Evolutionary conservation across 2,888 invertebrate species (phyloP).

Genomic region (Philereme vetulata): DNA sequence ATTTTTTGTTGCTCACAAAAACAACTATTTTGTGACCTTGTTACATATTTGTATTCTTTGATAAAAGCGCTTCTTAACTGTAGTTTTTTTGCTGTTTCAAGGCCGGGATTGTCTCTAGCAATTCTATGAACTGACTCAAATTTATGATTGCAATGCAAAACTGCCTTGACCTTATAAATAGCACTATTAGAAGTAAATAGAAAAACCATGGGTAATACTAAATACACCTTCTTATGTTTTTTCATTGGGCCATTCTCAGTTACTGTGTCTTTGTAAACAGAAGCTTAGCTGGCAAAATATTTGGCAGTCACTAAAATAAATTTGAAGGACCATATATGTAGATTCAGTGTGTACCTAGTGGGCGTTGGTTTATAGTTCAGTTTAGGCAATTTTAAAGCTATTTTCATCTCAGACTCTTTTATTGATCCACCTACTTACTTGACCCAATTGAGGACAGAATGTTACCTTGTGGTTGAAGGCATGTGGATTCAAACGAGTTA

Average conservation of each 20-base stretch:
- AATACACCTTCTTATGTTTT: no score
- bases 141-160: no score
- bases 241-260: no score
- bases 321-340: neutral
- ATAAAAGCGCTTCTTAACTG: neutral
- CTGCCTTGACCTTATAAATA: no score
- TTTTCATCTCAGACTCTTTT: constrained; percentile 17
- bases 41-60: constrained; percentile 19
- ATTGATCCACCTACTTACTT: constrained; percentile 26
- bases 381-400: constrained; percentile 14
- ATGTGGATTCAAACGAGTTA: no score
- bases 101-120: neutral
- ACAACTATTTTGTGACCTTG: constrained; percentile 33
- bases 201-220: no score
- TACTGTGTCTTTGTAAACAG: no score
- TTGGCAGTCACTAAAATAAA: no score
- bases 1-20: constrained; percentile 29
- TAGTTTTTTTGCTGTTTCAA: neutral
- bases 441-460: constrained; percentile 1
- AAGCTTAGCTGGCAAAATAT: no score
- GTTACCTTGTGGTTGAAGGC: no score
- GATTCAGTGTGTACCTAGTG: constrained; percentile 11
- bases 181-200: no score
- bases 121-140: neutral
- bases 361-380: constrained; percentile 19